Base-by-base conservation (phyloP, 2,888 invertebrate genomes). In the Ethmia dodecea region DNA sequence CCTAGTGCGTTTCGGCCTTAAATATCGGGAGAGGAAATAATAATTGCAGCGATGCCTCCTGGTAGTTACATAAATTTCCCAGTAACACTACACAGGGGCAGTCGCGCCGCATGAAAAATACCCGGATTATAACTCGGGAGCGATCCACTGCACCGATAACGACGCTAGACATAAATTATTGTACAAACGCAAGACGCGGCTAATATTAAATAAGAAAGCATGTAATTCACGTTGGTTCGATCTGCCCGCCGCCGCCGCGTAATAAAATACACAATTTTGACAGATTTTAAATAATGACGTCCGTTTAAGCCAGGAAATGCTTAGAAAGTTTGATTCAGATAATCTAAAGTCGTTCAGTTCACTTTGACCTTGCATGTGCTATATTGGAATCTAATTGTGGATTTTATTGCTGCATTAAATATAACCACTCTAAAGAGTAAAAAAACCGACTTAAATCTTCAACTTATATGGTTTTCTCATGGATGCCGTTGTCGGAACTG, bases 141-240 rank as follows among this genome's bases (percentile, higher is more conserved):
- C 83, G 86, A 86, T 86, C 78, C 59, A 51, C 60, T 58, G 62
- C 39, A 57, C 60, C 74, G 86, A 86, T 86, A 86, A 80, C 66
- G 52, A 60, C 55, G 56, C 66, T 71, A 69, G 72, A 76, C 74
- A 86, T 86, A 86, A 86, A 84, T 86, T 83, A 86, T 78, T 65
- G 49, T 55, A 79, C 79, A 78, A 77, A 78, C 74, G 77, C 70
- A 76, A 76, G 75, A 72, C 71, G 73, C 79, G 67, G 74, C 83
- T 83, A 73, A 84, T 81, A 84, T 83, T 81, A 81, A 84, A 86
- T 83, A 84, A 77, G 79, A 81, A 81, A 78, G 66, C 83, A 71
- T 84, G 81, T 86, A 84, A 84, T 84, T 84, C 86, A 79, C 79
- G 64, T 70, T 62, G 64, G 59, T 68, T 63, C 79, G 74, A 79